Evolutionary conservation across 2,797 vertebrate species (phyloP), one percentile per base, ranked within the genome.

Genomic region (Urocyon cinereoargenteus): DNA sequence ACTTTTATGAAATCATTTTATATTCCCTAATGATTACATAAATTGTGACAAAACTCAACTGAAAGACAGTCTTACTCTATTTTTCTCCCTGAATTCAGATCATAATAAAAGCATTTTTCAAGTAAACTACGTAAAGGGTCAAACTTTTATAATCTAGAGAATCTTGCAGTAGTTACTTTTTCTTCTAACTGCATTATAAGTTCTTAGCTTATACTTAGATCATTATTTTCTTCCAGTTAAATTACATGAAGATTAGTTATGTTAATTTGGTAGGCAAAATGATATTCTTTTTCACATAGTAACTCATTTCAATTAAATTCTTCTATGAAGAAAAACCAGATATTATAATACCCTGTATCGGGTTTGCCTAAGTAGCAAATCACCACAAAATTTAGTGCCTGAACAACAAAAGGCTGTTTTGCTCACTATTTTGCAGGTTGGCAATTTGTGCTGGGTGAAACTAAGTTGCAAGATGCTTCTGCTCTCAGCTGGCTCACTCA

Each of bases 271-370:
- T 66, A 75, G 19, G 31, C 5, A 95, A 79, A 92, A 87, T 86
- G 12, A 13, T 49, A 36, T 61, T 61, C 4, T 51, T 1, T 84
- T 61, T 91, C 57, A 73, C 16, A 75, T 5, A 68, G 11, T 49
- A 92, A 59, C 15, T 94, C 19, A 87, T 94, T 92, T 83, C 2
- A 90, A n/a, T 77, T 57, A 14, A 78, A 18, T 87, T 90, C 75
- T 93, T 91, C 53, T 24, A 31, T 51, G 34, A 21, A 87, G 14
- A 45, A 31, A 87, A 61, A 31, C 5, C 45, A 86, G 55, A 72
- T 62, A 36, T n/a, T 77, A 40, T n/a, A 64, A 86, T 70, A 1
- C 16, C 15, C 2, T 51, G 0, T 2, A 51, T 87, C 26, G 49
- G 15, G 11, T 45, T 96, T 79, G 82, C 0, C 55, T 92, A 28